phyloP scores from a whole-genome alignment of 2,888 invertebrate species.

The Tineola bisselliella region DNA sequence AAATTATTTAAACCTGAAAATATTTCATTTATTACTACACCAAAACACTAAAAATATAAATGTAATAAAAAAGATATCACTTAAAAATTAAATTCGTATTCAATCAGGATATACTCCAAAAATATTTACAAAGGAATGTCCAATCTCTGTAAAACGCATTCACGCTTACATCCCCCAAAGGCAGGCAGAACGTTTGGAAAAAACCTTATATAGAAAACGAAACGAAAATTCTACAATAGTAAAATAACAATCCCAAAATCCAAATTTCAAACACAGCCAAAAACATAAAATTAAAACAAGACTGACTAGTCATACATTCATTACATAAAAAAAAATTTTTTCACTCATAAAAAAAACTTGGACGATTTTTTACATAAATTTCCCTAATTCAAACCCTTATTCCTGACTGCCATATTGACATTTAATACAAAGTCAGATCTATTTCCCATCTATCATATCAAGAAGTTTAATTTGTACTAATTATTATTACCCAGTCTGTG shows the following conservation, averaged over 20 bases:
- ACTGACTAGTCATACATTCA: background rate
- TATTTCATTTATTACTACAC: background rate
- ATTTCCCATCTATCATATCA: constrained; percentile 18
- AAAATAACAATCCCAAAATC: background rate
- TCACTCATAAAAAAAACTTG: too few species aligned
- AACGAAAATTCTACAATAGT: too few species aligned
- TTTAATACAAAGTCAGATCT: background rate
- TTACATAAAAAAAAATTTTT: background rate
- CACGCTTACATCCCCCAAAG: too few species aligned
- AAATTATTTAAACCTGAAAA: background rate
- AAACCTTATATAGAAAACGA: too few species aligned
- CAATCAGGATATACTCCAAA: background rate
- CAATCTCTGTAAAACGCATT: background rate
- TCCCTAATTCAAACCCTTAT: too few species aligned
- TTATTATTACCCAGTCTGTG: background rate
- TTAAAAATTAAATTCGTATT: constrained; percentile 22
- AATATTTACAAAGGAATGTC: background rate
- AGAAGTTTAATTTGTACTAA: constrained; percentile 20
- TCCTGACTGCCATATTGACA: too few species aligned
- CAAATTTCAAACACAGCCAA: background rate
- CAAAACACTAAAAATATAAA: too few species aligned
- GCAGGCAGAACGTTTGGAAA: too few species aligned
- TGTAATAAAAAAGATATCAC: constrained; percentile 18
- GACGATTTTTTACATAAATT: too few species aligned
- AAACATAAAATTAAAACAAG: background rate